Evolutionary conservation across 1,140 invertebrate genomes (phyloP), one percentile per base, ranked within the genome.

Genomic region (Wasmannia auropunctata): DNA sequence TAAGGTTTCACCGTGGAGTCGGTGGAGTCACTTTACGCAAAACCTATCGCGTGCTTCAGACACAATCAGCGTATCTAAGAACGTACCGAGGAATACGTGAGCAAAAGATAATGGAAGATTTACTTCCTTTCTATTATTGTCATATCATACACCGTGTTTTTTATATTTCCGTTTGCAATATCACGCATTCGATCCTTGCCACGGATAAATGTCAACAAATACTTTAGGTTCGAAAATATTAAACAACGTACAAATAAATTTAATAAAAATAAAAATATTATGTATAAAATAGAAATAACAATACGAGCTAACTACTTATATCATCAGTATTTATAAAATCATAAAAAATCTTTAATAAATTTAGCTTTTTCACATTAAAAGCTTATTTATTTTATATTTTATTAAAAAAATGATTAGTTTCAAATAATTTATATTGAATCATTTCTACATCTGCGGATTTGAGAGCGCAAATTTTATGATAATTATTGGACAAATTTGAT

Each of bases 1-100:
- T 91, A 90, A 90, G 89, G 86, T 90, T 88, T 91, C 89, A 69
- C 84, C 0, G 58, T 67, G 74, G 89, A 86, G 37, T 91, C 89
- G 84, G 58, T 67, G 74, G 89, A 86, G 37, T 91, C 89, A 86
- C 25, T 74, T 91, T 91, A 90, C 51, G 74, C 56, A 72, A 22
- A 49, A 22, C 43, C 60, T 60, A 67, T 74, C 31, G 72, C 56
- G 43, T 63, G 49, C 54, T 62, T 67, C 65, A 11, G 25, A 34
- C 62, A 19, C 7, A 60, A 62, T 74, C 79, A 54, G n/a, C 25
- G 19, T 72, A 37, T n/a, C 22, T 25, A 37, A 63, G 46, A 56
- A 87, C 34, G 58, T 80, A 80, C 56, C 54, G 49, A 86, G 51
- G 79, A 86, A 87, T 22, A 10, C 19, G 25, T n/a, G 37, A 69